Base-by-base conservation (phyloP, 1,140 invertebrate species). In the Ylistrum balloti region DNA sequence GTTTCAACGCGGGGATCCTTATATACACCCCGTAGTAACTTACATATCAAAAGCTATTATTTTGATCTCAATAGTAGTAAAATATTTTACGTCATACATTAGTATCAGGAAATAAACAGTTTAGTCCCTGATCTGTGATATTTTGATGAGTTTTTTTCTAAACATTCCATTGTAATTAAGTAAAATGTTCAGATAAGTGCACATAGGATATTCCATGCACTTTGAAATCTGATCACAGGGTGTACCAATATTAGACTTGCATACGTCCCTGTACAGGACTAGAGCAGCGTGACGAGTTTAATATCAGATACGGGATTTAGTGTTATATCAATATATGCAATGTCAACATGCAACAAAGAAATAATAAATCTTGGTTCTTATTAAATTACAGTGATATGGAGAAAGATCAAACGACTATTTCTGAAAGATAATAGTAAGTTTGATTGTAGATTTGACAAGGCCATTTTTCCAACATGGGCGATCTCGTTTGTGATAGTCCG, bases 351-450 rank as follows among this genome's bases (percentile, higher is more conserved):
- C 56, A 74, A 74, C 56, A 28, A 74, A 74, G 56, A 74, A 74
- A 74, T 74, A n/a, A 74, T 74, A 74, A 74, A 74, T 74, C 56
- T 74, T 74, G 56, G 28, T 74, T 74, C 9, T 28, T 74, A 74
- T 74, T 74, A 74, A 74, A 74, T 74, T 74, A 74, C 56, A 74
- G 56, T 11, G 56, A 74, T 74, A 28, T 74, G n/a, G n/a, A 28
- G 17, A 74, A 74, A 74, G 56, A 74, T 74, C 56, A 74, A 74
- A 74, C 56, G n/a, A 28, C 56, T 74, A 74, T 74, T 74, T 74
- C 56, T 74, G 56, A 74, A 28, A 74, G 56, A 74, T 74, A 74
- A 74, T 74, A 74, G 56, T 74, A 74, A 74, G 56, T 74, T 74
- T 74, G 56, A 74, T 74, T 28, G 56, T n/a, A 74, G 56, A 7